These are phyloP conservation scores for Antheraea yamamai DNA, from an alignment of 2,888 invertebrate species.

Conservation along the genomic window DNA sequence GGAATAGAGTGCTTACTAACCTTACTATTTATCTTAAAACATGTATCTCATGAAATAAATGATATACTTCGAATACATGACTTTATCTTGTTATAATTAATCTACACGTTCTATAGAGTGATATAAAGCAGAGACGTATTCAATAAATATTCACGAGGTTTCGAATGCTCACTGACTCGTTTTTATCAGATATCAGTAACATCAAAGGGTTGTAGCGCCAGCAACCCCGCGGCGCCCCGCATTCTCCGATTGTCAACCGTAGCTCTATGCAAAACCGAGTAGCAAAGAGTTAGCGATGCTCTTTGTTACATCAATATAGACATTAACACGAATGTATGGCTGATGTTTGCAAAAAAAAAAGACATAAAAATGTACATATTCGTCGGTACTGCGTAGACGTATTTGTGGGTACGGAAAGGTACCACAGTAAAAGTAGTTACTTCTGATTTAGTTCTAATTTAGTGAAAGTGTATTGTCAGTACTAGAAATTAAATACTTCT, in stretches of 20 bases:
- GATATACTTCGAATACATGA: neutral
- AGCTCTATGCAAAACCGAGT: neutral
- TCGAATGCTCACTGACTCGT: neutral
- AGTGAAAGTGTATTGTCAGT: too few species aligned
- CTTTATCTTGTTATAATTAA: neutral
- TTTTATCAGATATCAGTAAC: neutral
- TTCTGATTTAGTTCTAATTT: too few species aligned
- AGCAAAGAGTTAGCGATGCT: neutral
- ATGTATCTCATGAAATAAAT: neutral
- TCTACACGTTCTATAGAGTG: neutral
- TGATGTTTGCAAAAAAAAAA: neutral
- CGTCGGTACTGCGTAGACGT: too few species aligned
- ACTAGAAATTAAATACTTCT: too few species aligned
- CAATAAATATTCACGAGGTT: neutral
- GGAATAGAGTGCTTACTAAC: too few species aligned
- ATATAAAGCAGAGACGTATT: neutral
- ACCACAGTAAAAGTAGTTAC: too few species aligned
- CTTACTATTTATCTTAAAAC: too few species aligned
- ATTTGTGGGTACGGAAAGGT: too few species aligned
- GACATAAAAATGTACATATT: too few species aligned
- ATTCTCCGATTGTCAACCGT: neutral
- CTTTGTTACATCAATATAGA: neutral
- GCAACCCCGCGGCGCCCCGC: neutral
- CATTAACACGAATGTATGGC: neutral
- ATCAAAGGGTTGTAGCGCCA: neutral